phyloP scores from a whole-genome alignment of 2,888 invertebrate species.

The Euplexia lucipara region DNA sequence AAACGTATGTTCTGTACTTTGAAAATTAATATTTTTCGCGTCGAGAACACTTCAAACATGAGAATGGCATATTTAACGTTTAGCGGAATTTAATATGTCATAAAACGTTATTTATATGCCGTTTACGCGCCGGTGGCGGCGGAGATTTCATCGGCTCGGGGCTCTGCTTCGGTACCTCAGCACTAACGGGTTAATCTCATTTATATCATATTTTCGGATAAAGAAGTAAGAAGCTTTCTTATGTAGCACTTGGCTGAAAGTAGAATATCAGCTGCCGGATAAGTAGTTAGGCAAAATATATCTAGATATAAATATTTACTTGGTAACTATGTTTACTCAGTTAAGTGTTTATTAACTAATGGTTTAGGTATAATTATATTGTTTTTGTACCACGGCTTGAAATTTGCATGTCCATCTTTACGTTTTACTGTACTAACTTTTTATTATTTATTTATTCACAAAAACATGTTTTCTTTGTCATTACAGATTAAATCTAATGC shows the following conservation, averaged over 20 bases:
- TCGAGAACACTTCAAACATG: conserved; percentile 79
- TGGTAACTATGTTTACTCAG: neutral
- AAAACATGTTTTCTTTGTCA: no score
- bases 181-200: conserved; percentile 73
- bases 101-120: conserved; percentile 87
- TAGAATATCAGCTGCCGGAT: conserved; percentile 47
- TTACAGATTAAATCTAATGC: no score
- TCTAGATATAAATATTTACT: conserved; percentile 33
- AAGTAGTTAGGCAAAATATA: conserved; percentile 46
- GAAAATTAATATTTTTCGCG: conserved; percentile 76
- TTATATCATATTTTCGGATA: conserved; percentile 66
- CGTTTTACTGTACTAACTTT: no score
- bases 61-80: conserved; percentile 86
- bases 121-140: conserved; percentile 77
- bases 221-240: conserved; percentile 61
- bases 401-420: no score
- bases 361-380: no score
- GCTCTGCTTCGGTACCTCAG: conserved; percentile 63
- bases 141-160: conserved; percentile 77
- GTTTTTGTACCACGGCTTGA: neutral
- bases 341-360: conserved; percentile 1
- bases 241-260: conserved; percentile 55
- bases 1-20: conserved; percentile 57
- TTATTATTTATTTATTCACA: no score
- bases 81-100: conserved; percentile 87